phyloP scores from a whole-genome alignment of 2,888 invertebrate species.

The Ditula angustiorana region DNA sequence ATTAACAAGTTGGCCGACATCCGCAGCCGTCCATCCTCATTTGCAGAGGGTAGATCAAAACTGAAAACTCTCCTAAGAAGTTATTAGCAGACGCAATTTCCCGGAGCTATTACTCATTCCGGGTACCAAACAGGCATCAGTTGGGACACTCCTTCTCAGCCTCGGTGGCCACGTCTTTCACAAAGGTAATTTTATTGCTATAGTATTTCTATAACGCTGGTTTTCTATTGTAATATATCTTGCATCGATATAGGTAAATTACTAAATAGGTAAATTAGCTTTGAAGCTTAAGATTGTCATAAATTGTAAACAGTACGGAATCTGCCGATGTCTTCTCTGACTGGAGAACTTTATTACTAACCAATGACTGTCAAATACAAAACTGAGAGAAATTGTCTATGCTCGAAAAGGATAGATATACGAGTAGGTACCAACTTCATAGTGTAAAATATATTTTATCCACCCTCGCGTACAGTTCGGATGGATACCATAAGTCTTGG shows the following conservation, averaged over 20 bases:
- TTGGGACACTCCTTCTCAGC: constrained; percentile 20
- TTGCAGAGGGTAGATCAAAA: constrained; percentile 64
- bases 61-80: constrained; percentile 73
- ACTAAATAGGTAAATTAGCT: too few relatives aligned
- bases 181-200: background rate
- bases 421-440: too few relatives aligned
- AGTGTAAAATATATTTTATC: too few relatives aligned
- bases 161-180: background rate
- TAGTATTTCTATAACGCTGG: background rate
- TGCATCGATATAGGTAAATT: background rate
- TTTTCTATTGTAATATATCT: background rate
- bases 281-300: too few relatives aligned
- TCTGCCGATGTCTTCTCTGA: too few relatives aligned
- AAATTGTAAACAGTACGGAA: too few relatives aligned
- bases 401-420: too few relatives aligned
- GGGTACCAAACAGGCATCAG: constrained; percentile 57
- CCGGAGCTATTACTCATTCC: constrained; percentile 78
- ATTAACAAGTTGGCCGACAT: constrained; percentile 57
- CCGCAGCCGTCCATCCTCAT: constrained; percentile 60
- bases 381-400: too few relatives aligned
- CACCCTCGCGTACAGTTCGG: too few relatives aligned
- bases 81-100: constrained; percentile 78
- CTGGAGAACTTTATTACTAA: too few relatives aligned
- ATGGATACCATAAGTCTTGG: too few relatives aligned
- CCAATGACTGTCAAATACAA: too few relatives aligned